Conservation (phyloP, 2,888 invertebrate species). For the Tachina fera region DNA sequence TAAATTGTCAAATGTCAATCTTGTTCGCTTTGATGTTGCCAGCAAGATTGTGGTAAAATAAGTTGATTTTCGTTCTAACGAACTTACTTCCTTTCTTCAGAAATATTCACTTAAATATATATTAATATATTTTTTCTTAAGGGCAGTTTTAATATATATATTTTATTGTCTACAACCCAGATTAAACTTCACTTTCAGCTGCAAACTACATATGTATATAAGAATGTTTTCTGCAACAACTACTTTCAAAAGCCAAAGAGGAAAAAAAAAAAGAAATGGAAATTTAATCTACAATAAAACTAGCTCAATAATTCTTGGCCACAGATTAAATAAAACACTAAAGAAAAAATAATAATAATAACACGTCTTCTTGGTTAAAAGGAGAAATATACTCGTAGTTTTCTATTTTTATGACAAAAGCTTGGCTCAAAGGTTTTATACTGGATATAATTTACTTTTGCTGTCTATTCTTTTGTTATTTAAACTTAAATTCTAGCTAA, state of each 20-base stretch:
- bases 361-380: constrained; percentile 24
- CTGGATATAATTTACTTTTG: constrained; percentile 27
- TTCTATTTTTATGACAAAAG: constrained; percentile 29
- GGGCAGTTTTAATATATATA: background rate
- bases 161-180: constrained; percentile 18
- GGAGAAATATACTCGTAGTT: background rate
- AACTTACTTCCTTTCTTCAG: too few relatives aligned
- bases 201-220: background rate
- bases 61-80: too few relatives aligned
- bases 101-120: too few relatives aligned
- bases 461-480: constrained; percentile 27
- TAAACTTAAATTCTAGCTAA: constrained; percentile 43
- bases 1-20: too few relatives aligned
- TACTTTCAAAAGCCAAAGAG: constrained; percentile 16
- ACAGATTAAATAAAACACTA: constrained; percentile 2
- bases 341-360: constrained; percentile 18
- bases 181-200: constrained; percentile 53
- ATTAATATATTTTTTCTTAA: too few relatives aligned
- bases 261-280: constrained; percentile 13
- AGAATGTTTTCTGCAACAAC: background rate
- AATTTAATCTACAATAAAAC: constrained; percentile 32
- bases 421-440: constrained; percentile 22
- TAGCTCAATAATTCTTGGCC: constrained; percentile 24
- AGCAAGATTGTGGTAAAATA: too few relatives aligned
- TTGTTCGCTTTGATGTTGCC: too few relatives aligned